Conservation (phyloP, 2,888 invertebrate species). For the Caenorhabditis imperialis region DNA sequence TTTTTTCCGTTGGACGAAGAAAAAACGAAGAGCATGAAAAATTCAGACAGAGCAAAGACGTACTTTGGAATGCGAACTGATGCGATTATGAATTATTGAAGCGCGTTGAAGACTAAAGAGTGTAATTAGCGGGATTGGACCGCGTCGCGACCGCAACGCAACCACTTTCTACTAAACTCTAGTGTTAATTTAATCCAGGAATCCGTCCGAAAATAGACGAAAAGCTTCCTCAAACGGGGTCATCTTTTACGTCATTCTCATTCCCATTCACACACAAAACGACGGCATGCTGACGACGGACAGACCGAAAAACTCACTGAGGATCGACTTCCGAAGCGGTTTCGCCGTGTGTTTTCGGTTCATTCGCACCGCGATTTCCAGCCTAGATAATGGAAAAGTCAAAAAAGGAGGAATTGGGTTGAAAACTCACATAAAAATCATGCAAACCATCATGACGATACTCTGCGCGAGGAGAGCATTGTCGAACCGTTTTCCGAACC, state of each 20-base stretch:
- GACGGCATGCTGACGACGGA: not conserved
- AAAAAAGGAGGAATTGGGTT: not conserved
- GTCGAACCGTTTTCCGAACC: conserved; percentile 99
- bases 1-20: no score
- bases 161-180: not conserved
- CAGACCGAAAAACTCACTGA: conserved; percentile 69
- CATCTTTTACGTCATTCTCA: conserved; percentile 14
- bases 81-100: conserved; percentile 34
- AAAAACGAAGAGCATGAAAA: no score
- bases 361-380: conserved; percentile 77
- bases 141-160: conserved; percentile 10
- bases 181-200: conserved; percentile 9
- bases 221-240: no score
- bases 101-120: conserved; percentile 17
- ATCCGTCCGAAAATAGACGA: conserved; percentile 18
- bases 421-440: conserved; percentile 84
- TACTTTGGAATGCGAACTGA: conserved; percentile 48
- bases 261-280: conserved; percentile 26
- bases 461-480: conserved; percentile 94
- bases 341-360: conserved; percentile 73
- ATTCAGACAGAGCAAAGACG: conserved; percentile 48
- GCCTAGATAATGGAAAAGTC: conserved; percentile 53
- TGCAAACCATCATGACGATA: conserved; percentile 95
- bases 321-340: conserved; percentile 70
- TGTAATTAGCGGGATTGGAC: conserved; percentile 34